phyloP scores from a whole-genome alignment of 2,888 invertebrate species.

The Trisateles emortualis region DNA sequence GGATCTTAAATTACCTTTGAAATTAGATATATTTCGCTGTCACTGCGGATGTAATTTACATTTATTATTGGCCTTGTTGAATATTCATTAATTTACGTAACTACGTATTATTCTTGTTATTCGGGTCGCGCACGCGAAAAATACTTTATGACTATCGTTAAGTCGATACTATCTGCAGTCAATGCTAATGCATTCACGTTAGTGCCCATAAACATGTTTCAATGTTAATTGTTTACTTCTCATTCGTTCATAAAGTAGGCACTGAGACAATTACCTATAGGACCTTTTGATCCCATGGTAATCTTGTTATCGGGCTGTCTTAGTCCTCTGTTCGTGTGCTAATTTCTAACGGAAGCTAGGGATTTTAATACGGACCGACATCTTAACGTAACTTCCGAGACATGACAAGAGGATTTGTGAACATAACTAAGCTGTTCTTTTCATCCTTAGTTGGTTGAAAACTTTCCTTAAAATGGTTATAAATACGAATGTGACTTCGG shows the following conservation, averaged over 20 bases:
- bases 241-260: background rate
- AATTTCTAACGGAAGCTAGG: conserved; percentile 33
- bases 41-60: conserved; percentile 68
- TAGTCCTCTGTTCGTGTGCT: conserved; percentile 27
- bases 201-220: conserved; percentile 10
- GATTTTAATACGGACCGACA: conserved; percentile 38
- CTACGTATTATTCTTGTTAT: conserved; percentile 39
- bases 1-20: conserved; percentile 67
- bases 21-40: conserved; percentile 71
- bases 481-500: background rate
- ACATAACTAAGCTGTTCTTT: conserved; percentile 29
- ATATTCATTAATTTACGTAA: conserved; percentile 60
- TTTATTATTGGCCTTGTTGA: conserved; percentile 65
- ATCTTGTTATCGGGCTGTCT: conserved; percentile 29
- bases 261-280: background rate
- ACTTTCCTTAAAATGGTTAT: background rate
- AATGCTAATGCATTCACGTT: conserved; percentile 29
- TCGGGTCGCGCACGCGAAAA: conserved; percentile 47
- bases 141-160: conserved; percentile 43
- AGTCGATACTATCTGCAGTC: conserved; percentile 42
- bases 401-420: conserved; percentile 38
- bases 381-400: conserved; percentile 32
- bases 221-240: conserved; percentile 16
- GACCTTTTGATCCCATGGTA: conserved; percentile 25
- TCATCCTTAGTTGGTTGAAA: conserved; percentile 21